Conservation (phyloP, 37 sponge, comb jelly and placozoan genomes). For the Halisarca cf. caerulea region DNA sequence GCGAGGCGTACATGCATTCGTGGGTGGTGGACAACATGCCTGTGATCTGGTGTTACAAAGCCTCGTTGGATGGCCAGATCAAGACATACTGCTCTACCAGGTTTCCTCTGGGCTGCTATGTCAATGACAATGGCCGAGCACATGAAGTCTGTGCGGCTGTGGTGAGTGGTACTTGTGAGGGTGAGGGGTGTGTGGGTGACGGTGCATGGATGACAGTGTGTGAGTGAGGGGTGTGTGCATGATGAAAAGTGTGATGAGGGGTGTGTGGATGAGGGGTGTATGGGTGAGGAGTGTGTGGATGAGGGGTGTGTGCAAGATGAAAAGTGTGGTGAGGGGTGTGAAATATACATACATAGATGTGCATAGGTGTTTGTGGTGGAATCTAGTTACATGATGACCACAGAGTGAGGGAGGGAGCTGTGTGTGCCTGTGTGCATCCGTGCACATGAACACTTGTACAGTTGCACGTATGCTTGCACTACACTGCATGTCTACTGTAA, state of each 20-base stretch:
- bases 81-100: slow-evolving; percentile 82
- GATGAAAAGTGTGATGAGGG: background rate
- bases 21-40: slow-evolving; percentile 99
- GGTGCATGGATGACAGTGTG: no score
- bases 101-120: slow-evolving; percentile 97
- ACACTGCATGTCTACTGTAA: no score
- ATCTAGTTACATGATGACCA: no score
- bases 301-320: background rate
- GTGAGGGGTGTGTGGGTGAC: background rate
- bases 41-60: slow-evolving; percentile 90
- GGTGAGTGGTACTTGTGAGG: slow-evolving; percentile 42
- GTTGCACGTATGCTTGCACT: no score
- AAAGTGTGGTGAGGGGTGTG: background rate
- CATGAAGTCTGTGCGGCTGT: slow-evolving; percentile 78
- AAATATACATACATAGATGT: no score
- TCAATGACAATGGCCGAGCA: slow-evolving; percentile 48
- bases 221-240: background rate
- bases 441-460: no score
- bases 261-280: background rate
- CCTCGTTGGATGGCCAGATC: slow-evolving; percentile 30
- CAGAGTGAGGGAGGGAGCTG: no score
- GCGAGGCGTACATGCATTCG: slow-evolving; percentile 76
- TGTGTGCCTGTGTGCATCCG: no score
- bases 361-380: no score
- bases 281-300: background rate